A percentile compares a stretch with the other conserved stretches of the same genome.
Conservation (phyloP, 2,113 vertebrate species). For the Desmodus rotundus region DNA sequence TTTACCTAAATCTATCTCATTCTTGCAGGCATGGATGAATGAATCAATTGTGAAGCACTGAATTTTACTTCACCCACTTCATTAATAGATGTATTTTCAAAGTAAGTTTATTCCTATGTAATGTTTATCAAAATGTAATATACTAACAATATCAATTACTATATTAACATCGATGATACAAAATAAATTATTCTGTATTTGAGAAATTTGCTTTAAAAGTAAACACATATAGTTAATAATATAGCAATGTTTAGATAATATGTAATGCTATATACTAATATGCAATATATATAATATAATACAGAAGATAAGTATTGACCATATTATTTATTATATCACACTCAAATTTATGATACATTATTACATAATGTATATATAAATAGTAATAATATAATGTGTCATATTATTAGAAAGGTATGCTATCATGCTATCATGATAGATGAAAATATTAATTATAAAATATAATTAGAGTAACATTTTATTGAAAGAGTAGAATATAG, state of each 20-base stretch:
- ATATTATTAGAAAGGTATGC: not conserved
- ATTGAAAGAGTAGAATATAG: not conserved
- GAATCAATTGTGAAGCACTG: not conserved
- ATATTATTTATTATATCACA: not conserved
- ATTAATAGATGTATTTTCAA: not conserved
- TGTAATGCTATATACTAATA: not conserved
- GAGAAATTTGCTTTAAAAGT: not conserved
- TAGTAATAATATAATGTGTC: not conserved
- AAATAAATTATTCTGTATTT: constrained; percentile 11
- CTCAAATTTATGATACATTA: not conserved
- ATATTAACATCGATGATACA: not conserved
- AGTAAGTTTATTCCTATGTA: not conserved
- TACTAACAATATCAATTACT: not conserved
- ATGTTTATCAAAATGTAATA: not conserved
- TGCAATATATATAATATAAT: not conserved
- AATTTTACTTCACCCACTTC: not conserved
- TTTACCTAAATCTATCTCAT: not conserved
- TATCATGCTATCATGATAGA: not conserved
- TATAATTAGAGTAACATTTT: not conserved
- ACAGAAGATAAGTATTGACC: not conserved
- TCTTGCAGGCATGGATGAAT: not conserved
- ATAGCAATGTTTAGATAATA: not conserved
- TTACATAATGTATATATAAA: not conserved
- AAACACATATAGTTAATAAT: not conserved
- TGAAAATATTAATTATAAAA: not conserved